Evolutionary conservation across 1,140 invertebrate species (phyloP), one percentile per base, ranked within the genome.

Genomic region (Microvelia longipes): DNA sequence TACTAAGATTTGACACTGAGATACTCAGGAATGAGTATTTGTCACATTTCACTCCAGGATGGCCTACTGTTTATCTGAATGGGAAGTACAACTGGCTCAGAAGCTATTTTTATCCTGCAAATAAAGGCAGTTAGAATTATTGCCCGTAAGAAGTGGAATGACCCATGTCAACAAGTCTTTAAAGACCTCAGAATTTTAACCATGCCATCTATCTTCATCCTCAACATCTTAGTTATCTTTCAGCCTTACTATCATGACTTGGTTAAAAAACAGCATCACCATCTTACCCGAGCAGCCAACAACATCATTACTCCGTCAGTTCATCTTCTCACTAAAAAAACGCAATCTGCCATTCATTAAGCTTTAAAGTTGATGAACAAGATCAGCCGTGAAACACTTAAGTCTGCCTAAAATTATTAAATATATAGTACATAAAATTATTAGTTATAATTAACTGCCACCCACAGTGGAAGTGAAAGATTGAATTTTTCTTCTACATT

Each of bases 381-480:
- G n/a, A 68, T 28, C 35, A 13, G 24, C 15, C 2, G 2, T 68
- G n/a, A 68, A 30, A 28, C 11, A 14, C 28, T 68, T 25, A 13
- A 27, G 1, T 15, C 29, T 30, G 2, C 2, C 61, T 30, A 28
- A 14, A 67, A 28, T 28, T 50, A n/a, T 30, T 50, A 5, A 24
- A 68, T 27, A 27, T 29, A 27, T 71, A 11, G 68, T 25, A n/a
- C 24, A 68, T 66, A 14, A 68, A 28, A n/a, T n/a, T n/a, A n/a
- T n/a, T n/a, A n/a, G n/a, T n/a, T n/a, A n/a, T n/a, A n/a, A n/a
- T n/a, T n/a, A n/a, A n/a, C n/a, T n/a, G n/a, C n/a, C n/a, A n/a
- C n/a, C n/a, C n/a, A n/a, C n/a, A n/a, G n/a, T n/a, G n/a, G n/a
- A n/a, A n/a, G n/a, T n/a, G n/a, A n/a, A n/a, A n/a, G n/a, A n/a